Base-by-base conservation (phyloP, 1,140 invertebrate genomes). In the Bombus huntii region DNA sequence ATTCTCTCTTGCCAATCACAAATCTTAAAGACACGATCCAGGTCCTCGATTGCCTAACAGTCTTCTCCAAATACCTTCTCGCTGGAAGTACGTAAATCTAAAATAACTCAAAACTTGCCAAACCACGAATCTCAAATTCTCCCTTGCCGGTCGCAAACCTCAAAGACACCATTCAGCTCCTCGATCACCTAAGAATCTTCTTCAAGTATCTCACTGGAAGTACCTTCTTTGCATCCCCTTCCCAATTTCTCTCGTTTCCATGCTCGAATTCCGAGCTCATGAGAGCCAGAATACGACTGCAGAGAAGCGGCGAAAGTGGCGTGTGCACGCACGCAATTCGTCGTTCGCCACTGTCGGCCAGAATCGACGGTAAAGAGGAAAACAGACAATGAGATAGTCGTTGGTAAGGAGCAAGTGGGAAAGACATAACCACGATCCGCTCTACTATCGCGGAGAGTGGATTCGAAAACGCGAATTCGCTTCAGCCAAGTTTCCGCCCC, bases 381-480 rank as follows among this genome's bases (percentile, higher is more conserved):
- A 53, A 10, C 18, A 22, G 37, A 71, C 37, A 37, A 71, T 39
- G 68, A 39, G 2, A 39, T 28, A 22, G 47, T 53, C 47, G 47
- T 22, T 8, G 47, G 5, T 22, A 10, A 13, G 12, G 22, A 39
- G 68, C 22, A 5, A 39, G 25, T 3, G 34, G 10, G 22, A n/a
- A 37, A 13, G 18, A 76, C 18, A 18, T 9, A 37, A 31, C 18
- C 15, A 34, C n/a, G 73, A 57, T 57, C 37, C 37, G 18, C 25
- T 65, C 75, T n/a, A 53, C 22, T 25, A 1, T 44, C 28, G 9
- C 9, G 10, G 15, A 42, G 66, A 79, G 59, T 66, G 75, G 75
- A 78, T 79, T 68, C 84, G 78, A 81, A 81, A 85, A 85, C 68
- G 79, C 71, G 84, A 85, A 81, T 81, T 81, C 37, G 78, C 79